Evolutionary conservation across 2,113 vertebrate species (phyloP), one percentile per base, ranked within the genome.

Genomic region (Pituophis catenifer): DNA sequence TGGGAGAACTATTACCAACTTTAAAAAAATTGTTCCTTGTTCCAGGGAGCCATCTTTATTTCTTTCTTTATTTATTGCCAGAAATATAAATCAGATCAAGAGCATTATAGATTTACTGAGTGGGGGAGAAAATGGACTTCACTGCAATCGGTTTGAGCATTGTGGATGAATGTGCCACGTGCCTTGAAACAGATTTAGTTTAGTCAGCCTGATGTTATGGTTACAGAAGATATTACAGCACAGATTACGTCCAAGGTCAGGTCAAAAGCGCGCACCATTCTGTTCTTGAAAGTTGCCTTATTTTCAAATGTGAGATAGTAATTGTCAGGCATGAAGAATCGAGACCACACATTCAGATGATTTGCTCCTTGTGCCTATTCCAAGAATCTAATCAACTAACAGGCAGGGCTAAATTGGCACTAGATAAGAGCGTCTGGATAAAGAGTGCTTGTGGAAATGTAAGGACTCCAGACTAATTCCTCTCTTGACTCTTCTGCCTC

Each of bases 41-140:
- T 97, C 95, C 94, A 95, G 94, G 89, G 87, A 96, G 91, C 1
- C 48, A 92, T 92, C 48, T 75, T 75, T 75, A 33, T 75, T n/a
- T 70, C 26, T 70, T 70, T 15, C 3, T 75, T 75, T 75, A 93
- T 92, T 94, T 93, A 92, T 93, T 95, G 93, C 93, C 96, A 95
- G 91, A 94, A 97, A 92, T 95, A 96, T 97, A 96, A 97, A 97
- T 97, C 96, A 97, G 95, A 97, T 92, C 96, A 96, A 96, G 97
- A 93, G 91, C 91, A 95, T 95, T 95, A 96, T 21, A 94, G 95
- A 96, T 95, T 95, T 2, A 0, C 94, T 94, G 94, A 91, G 92
- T 95, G 94, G n/a, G 8, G 2, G 1, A 8, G 0, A 95, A 96
- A 94, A 96, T 90, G 96, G 95, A 96, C 96, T 95, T 97, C 95